Evolutionary conservation across 2,888 invertebrate species (phyloP).

Genomic region (Sesamia inferens): DNA sequence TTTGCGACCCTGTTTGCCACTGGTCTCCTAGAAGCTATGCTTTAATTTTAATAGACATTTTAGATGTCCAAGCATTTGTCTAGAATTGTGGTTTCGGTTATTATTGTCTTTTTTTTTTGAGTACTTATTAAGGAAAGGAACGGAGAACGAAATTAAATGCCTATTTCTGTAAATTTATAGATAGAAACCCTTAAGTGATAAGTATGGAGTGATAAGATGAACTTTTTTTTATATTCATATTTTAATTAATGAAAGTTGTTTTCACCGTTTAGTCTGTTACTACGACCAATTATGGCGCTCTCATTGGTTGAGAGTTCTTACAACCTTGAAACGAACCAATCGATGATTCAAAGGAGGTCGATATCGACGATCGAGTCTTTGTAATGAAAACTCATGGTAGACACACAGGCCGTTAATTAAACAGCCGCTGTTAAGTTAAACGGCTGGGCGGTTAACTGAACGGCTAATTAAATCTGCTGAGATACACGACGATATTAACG

Average conservation of each 20-base stretch:
- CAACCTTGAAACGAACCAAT: too few species aligned
- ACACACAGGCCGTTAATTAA: too few species aligned
- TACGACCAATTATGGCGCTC: too few species aligned
- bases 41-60: background rate
- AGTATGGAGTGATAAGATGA: slow-evolving; percentile 4
- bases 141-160: slow-evolving; percentile 64
- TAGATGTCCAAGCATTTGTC: background rate
- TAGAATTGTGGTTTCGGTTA: background rate
- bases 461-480: too few species aligned
- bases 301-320: too few species aligned
- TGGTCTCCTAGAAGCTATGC: background rate
- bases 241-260: too few species aligned
- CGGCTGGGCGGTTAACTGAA: too few species aligned
- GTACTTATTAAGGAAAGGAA: slow-evolving; percentile 51
- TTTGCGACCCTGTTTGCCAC: background rate
- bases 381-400: too few species aligned
- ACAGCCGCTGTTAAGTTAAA: too few species aligned
- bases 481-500: background rate
- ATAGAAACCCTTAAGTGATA: slow-evolving; percentile 19
- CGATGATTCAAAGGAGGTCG: too few species aligned
- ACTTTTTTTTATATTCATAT: background rate
- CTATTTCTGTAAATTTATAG: slow-evolving; percentile 45
- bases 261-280: too few species aligned
- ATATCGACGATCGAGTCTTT: too few species aligned
- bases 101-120: slow-evolving; percentile 59